These are phyloP conservation scores for Homarus gammarus DNA, from an alignment of 2,888 invertebrate genomes.

Conservation along the genomic window DNA sequence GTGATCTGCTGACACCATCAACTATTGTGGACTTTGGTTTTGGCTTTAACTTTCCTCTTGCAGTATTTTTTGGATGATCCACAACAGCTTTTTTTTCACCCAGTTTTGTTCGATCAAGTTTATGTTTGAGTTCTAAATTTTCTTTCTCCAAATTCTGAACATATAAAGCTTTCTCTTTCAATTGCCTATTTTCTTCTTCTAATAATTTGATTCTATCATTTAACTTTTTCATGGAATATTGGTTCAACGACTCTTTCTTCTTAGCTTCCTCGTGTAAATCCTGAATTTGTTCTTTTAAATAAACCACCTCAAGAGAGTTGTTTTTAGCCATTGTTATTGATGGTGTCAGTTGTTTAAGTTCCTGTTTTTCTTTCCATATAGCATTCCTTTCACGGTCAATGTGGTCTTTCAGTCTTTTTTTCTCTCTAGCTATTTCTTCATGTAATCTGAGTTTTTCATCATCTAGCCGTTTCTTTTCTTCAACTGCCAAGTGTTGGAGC, in stretches of 20 bases:
- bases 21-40: constrained; percentile 34
- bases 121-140: constrained; percentile 56
- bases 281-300: constrained; percentile 59
- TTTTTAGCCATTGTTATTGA: constrained; percentile 12
- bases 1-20: constrained; percentile 35
- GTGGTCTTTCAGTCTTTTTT: constrained; percentile 50
- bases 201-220: constrained; percentile 47
- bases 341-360: background rate
- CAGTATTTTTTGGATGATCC: background rate
- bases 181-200: constrained; percentile 45
- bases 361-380: constrained; percentile 64
- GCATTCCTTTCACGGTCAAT: constrained; percentile 62
- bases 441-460: constrained; percentile 54
- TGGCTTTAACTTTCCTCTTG: constrained; percentile 2
- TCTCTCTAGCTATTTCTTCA: constrained; percentile 43
- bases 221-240: constrained; percentile 53
- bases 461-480: constrained; percentile 40
- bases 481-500: constrained; percentile 28
- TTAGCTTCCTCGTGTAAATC: constrained; percentile 49
- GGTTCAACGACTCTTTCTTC: constrained; percentile 48
- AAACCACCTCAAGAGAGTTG: constrained; percentile 47
- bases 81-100: background rate
- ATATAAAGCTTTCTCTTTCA: constrained; percentile 31
- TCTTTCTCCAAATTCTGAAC: constrained; percentile 57
- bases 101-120: constrained; percentile 28